phyloP scores from a whole-genome alignment of 53 echinoderm and acorn worm genomes.

The Mesocentrotus franciscanus region DNA sequence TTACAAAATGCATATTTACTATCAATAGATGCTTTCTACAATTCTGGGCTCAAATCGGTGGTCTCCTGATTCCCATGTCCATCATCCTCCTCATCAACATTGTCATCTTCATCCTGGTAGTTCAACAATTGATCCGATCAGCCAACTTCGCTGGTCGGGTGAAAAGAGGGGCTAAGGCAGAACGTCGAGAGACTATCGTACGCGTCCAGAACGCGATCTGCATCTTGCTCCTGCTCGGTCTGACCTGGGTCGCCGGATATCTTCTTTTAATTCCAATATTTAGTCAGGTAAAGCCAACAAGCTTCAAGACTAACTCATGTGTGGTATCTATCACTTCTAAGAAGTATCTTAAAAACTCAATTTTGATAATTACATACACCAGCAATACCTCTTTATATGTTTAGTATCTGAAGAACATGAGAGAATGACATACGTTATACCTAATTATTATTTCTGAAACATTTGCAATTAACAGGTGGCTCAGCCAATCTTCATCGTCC shows the following conservation, averaged over 20 bases:
- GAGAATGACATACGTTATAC: not conserved
- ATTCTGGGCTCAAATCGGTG: too few relatives aligned
- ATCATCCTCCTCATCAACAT: too few relatives aligned
- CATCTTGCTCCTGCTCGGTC: conserved; percentile 40
- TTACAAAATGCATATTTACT: not conserved
- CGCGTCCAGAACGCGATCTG: conserved; percentile 62
- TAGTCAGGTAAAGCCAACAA: not conserved
- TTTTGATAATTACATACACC: not conserved
- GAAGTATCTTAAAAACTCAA: not conserved
- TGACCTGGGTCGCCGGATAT: conserved; percentile 76
- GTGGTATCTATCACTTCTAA: too few relatives aligned
- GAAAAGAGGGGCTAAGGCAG: conserved; percentile 15
- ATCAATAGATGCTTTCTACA: too few relatives aligned
- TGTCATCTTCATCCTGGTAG: conserved; percentile 1
- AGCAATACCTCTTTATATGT: too few relatives aligned
- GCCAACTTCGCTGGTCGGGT: not conserved
- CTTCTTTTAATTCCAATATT: conserved; percentile 46
- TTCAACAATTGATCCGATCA: conserved; percentile 58
- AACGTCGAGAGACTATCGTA: conserved; percentile 55
- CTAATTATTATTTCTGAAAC: not conserved
- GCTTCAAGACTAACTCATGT: too few relatives aligned
- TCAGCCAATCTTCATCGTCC: conserved; percentile 35
- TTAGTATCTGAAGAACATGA: too few relatives aligned
- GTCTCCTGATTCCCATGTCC: too few relatives aligned
- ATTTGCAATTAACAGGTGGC: conserved; percentile 18